phyloP scores from a whole-genome alignment of 2,888 invertebrate species.

The Slavum lentiscoides region DNA sequence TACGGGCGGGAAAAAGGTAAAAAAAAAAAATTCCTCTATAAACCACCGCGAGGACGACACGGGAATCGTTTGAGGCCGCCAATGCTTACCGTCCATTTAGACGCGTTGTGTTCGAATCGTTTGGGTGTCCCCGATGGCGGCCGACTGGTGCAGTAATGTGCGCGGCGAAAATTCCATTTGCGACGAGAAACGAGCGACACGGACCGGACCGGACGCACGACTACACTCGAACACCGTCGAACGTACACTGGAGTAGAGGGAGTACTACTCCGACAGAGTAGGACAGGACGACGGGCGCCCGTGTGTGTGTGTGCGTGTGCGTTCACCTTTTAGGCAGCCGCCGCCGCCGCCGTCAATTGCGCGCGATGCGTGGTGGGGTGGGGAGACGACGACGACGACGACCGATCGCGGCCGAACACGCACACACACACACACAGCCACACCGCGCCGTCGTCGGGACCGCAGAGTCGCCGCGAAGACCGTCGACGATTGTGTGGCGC shows the following conservation, averaged over 20 bases:
- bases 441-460: neutral
- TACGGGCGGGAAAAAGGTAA: too few species aligned
- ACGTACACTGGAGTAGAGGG: constrained; percentile 42
- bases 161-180: constrained; percentile 52
- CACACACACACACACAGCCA: neutral
- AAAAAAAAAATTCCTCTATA: too few species aligned
- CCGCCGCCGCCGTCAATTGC: too few species aligned
- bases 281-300: constrained; percentile 32
- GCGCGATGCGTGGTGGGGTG: neutral
- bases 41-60: too few species aligned
- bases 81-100: constrained; percentile 50
- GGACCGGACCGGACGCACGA: neutral
- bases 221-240: constrained; percentile 30
- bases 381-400: neutral
- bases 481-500: neutral
- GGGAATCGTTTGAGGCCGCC: neutral
- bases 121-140: constrained; percentile 36
- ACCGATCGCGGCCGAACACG: constrained; percentile 33
- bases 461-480: constrained; percentile 1
- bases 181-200: constrained; percentile 18
- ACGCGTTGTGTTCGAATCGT: constrained; percentile 25
- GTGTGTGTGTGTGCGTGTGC: constrained; percentile 12
- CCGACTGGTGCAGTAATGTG: constrained; percentile 27
- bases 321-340: constrained; percentile 30
- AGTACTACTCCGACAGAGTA: neutral